These are phyloP conservation scores for Crypturellus tataupa DNA, from an alignment of 2,797 vertebrate genomes.

Conservation along the genomic window DNA sequence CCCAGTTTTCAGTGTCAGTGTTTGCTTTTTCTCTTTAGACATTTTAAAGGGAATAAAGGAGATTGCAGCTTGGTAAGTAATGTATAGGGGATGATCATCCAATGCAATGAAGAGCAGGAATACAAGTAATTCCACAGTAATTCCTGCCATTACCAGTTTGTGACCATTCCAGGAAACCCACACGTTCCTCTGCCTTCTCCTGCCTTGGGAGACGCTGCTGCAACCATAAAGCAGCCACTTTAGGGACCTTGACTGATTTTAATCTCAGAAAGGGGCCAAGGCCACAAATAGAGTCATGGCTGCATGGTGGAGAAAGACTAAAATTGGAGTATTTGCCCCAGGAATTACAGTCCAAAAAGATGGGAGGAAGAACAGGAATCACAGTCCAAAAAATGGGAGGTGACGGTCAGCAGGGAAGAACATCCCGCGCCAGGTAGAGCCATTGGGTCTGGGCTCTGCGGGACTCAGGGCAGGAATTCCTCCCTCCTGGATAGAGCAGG, in stretches of 20 bases:
- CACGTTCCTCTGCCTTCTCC: not conserved
- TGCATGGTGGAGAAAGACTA: not conserved
- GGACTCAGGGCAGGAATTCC: not conserved
- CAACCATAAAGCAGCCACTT: not conserved
- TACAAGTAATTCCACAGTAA: rapidly evolving
- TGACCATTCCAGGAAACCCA: not conserved
- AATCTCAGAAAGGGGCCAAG: not conserved
- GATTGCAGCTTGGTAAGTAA: not conserved
- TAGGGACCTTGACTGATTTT: rapidly evolving
- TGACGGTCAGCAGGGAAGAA: no score
- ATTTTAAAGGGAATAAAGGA: not conserved
- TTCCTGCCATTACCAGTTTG: not conserved
- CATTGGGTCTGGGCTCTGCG: rapidly evolving
- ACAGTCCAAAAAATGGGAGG: rapidly evolving
- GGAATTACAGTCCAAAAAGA: rapidly evolving
- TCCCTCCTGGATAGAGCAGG: not conserved
- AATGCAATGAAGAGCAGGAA: not conserved
- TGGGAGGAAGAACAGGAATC: not conserved
- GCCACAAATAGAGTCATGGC: not conserved
- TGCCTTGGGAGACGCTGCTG: rapidly evolving
- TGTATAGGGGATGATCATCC: not conserved
- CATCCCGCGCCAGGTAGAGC: rapidly evolving
- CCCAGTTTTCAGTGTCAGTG: not conserved
- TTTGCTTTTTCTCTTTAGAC: not conserved
- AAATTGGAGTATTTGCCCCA: not conserved